These are phyloP conservation scores for Mormyrus lacerda DNA, from an alignment of 2,113 vertebrate genomes.

Conservation along the genomic window DNA sequence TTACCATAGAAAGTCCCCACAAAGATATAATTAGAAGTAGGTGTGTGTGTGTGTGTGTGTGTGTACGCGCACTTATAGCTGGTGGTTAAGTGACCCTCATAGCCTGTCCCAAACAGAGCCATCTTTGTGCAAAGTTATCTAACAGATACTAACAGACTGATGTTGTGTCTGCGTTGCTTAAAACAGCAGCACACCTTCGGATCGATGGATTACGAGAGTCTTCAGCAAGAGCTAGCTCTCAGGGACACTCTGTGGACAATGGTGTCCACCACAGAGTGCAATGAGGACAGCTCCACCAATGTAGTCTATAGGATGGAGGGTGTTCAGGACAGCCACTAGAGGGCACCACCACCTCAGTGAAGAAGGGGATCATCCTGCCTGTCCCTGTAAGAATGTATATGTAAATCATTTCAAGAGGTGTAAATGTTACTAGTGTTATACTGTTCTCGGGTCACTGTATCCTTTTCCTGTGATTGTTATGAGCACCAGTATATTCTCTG, in stretches of 20 bases:
- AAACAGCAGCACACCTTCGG: conserved; percentile 85
- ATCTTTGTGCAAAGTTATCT: neutral
- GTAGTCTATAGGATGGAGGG: conserved; percentile 97
- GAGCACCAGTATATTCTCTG: neutral
- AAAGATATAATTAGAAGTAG: no score
- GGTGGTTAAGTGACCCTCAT: neutral
- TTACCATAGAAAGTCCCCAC: no score
- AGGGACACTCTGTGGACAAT: conserved; percentile 97
- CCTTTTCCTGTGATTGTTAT: neutral
- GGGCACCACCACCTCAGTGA: conserved; percentile 6
- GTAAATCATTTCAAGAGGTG: neutral
- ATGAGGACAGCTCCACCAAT: conserved; percentile 93
- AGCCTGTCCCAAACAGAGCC: neutral
- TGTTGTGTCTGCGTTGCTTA: conserved; percentile 82
- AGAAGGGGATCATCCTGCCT: neutral
- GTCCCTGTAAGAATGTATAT: neutral
- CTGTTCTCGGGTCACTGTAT: neutral
- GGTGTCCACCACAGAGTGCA: conserved; percentile 82
- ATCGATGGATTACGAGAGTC: conserved; percentile 97
- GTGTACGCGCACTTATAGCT: neutral
- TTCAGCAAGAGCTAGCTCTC: conserved; percentile 95
- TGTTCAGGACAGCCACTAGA: conserved; percentile 63
- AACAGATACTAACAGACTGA: conserved; percentile 63
- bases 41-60: neutral
- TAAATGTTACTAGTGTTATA: neutral